Evolutionary conservation across 2,797 vertebrate species (phyloP).

Genomic region (Chelidonichthys spinosus): DNA sequence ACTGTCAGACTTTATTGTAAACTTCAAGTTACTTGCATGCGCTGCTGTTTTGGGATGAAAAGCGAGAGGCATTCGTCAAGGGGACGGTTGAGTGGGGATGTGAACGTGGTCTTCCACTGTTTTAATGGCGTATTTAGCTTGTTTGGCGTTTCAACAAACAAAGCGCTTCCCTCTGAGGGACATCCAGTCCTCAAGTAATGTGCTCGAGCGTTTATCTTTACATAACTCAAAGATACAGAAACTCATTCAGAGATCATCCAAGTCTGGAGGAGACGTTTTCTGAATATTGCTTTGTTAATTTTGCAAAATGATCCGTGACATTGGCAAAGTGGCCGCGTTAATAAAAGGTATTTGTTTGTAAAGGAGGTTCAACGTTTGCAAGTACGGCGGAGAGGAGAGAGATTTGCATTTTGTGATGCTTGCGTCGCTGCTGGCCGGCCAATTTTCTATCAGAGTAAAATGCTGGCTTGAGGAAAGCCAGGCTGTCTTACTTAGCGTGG

Average conservation of each 20-base stretch:
- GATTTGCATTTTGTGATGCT: conserved; percentile 64
- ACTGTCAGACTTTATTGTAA: background rate
- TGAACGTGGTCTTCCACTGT: conserved; percentile 55
- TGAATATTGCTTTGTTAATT: background rate
- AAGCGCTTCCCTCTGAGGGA: conserved; percentile 58
- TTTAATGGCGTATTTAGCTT: conserved; percentile 67
- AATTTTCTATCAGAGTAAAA: conserved; percentile 28
- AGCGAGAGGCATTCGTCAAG: background rate
- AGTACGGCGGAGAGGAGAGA: conserved; percentile 22
- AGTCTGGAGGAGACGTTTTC: conserved; percentile 21
- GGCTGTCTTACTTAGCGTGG: conserved; percentile 17
- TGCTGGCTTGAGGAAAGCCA: conserved; percentile 47
- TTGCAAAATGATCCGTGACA: conserved; percentile 37
- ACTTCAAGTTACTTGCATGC: background rate
- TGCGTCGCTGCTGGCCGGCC: conserved; percentile 17
- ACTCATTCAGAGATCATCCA: conserved; percentile 4
- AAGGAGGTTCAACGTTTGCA: conserved; percentile 60
- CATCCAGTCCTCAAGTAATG: conserved; percentile 43
- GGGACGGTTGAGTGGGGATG: background rate
- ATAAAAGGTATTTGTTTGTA: conserved; percentile 60
- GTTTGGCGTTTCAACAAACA: conserved; percentile 74
- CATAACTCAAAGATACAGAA: conserved; percentile 37
- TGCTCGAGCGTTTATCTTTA: conserved; percentile 30
- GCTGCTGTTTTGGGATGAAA: background rate
- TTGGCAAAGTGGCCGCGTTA: conserved; percentile 26